Base-by-base conservation (phyloP, 1,140 invertebrate genomes). In the Neodiprion lecontei region DNA sequence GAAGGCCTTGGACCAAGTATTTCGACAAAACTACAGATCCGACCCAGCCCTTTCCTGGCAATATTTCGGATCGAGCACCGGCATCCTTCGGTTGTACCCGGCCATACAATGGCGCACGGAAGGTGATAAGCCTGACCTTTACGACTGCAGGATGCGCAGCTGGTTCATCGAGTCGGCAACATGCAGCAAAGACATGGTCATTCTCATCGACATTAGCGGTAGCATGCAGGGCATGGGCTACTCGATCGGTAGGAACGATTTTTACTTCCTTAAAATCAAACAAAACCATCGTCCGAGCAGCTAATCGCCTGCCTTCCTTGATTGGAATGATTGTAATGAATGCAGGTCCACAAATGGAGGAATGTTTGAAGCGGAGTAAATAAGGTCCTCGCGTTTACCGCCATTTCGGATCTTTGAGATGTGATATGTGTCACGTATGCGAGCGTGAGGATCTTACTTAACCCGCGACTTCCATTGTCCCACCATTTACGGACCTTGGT, bases 161-260 rank as follows among this genome's bases (percentile, higher is more conserved):
- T 98, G 97, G 96, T 99, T 98, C 85, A 98, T 99, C 76, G 95
- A 98, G 88, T 98, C 98, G 1, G 96, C 98, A 0, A 98, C 97
- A 0, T 98, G 97, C 79, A 97, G 97, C 10, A 99, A 99, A 88
- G 98, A 99, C 84, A 93, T 99, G 77, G 92, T 99, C 23, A 98
- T 99, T 75, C 88, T 99, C 28, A 90, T 99, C 65, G 99, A 99
- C 85, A 93, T 92, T 61, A 96, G 96, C 74, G 99, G 98, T n/a
- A 99, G 98, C 12, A 99, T 99, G 99, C 95, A 94, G 23, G 98
- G 98, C 47, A 91, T 94, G 78, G 89, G 94, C 61, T 91, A 92
- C 77, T 92, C 94, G 69, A 96, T 96, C 70, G 95, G 86, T 88
- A 78, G 91, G 75, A 40, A 40, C 1, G 28, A 40, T 40, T 40